A percentile compares a stretch with the other conserved stretches of the same genome.
phyloP scores from a whole-genome alignment of 2,888 invertebrate genomes.

The Metellina segmentata region DNA sequence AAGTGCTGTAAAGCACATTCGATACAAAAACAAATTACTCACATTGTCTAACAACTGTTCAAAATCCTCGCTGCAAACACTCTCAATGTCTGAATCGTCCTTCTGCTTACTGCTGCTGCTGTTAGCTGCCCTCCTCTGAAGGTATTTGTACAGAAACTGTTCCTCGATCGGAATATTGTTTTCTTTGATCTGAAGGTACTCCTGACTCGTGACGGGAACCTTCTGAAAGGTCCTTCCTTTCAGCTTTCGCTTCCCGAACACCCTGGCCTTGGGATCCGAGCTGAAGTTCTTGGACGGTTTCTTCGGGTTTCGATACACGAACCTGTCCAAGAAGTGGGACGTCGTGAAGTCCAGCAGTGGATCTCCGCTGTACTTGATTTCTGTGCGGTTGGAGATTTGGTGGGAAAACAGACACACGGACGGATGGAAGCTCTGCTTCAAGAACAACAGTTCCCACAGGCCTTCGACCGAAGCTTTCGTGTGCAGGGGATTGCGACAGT shows the following conservation, averaged over 20 bases:
- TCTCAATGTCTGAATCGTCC: constrained; percentile 86
- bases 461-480: constrained; percentile 88
- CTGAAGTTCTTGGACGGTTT: constrained; percentile 78
- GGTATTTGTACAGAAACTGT: constrained; percentile 88
- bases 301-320: constrained; percentile 94
- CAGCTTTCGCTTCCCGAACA: constrained; percentile 78
- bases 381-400: constrained; percentile 85
- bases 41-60: constrained; percentile 85
- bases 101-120: constrained; percentile 82
- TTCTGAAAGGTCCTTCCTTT: constrained; percentile 87
- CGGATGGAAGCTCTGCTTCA: constrained; percentile 93
- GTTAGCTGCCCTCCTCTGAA: constrained; percentile 75
- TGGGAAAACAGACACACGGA: constrained; percentile 93
- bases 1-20: neutral
- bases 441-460: constrained; percentile 87
- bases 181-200: constrained; percentile 78
- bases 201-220: constrained; percentile 48
- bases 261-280: constrained; percentile 52
- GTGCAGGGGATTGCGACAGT: constrained; percentile 90
- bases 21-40: constrained; percentile 15
- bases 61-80: constrained; percentile 90
- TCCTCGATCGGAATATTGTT: constrained; percentile 92
- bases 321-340: constrained; percentile 94
- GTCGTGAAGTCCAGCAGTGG: constrained; percentile 95
- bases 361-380: constrained; percentile 92